Evolutionary conservation across 2,888 invertebrate genomes (phyloP).

Genomic region (Lasioglossum pauxillum): DNA sequence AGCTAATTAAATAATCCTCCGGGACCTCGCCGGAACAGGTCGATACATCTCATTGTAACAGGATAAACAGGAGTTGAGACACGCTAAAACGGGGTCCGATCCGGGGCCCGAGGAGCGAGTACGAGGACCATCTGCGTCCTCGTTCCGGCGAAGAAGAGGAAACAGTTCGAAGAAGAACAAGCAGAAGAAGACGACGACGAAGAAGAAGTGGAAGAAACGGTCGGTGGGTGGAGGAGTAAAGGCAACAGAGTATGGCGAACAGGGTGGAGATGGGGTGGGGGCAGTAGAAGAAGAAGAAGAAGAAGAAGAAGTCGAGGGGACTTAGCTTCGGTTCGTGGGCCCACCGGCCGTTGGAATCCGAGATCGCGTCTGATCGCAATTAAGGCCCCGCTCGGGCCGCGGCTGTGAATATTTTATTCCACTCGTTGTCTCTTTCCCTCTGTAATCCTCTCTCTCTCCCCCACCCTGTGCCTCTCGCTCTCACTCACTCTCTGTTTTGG

Average conservation of each 20-base stretch:
- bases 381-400: slow-evolving; percentile 82
- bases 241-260: background rate
- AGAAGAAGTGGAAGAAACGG: background rate
- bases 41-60: slow-evolving; percentile 84
- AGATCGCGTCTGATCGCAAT: slow-evolving; percentile 85
- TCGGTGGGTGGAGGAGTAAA: slow-evolving; percentile 9
- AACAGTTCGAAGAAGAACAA: slow-evolving; percentile 41
- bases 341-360: slow-evolving; percentile 84
- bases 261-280: background rate
- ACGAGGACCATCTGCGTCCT: slow-evolving; percentile 42
- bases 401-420: slow-evolving; percentile 84
- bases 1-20: slow-evolving; percentile 84
- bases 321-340: slow-evolving; percentile 76
- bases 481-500: slow-evolving; percentile 24
- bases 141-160: slow-evolving; percentile 53
- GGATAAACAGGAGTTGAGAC: slow-evolving; percentile 83
- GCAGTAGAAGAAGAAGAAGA: slow-evolving; percentile 39
- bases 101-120: slow-evolving; percentile 47
- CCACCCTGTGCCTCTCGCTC: slow-evolving; percentile 17
- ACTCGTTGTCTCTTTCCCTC: slow-evolving; percentile 63
- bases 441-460: slow-evolving; percentile 46
- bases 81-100: slow-evolving; percentile 61
- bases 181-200: slow-evolving; percentile 15
- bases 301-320: slow-evolving; percentile 57
- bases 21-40: slow-evolving; percentile 80